A percentile compares a stretch with the other conserved stretches of the same genome.
These are phyloP conservation scores for Ochropacha duplaris DNA, from an alignment of 2,888 invertebrate species.

Conservation along the genomic window DNA sequence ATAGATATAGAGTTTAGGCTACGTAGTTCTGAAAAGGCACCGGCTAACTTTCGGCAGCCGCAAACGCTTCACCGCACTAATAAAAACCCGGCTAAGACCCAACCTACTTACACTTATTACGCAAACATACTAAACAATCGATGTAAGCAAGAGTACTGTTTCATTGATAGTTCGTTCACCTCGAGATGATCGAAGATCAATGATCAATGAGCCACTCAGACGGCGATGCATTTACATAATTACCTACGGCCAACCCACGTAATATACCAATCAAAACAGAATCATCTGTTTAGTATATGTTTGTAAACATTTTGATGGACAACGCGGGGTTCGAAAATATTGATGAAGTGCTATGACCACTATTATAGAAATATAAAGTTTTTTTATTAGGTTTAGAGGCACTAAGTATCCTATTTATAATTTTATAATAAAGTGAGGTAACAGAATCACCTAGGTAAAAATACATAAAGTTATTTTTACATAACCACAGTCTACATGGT, in stretches of 20 bases:
- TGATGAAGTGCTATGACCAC: background rate
- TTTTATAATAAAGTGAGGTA: too few relatives aligned
- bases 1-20: too few relatives aligned
- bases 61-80: background rate
- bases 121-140: background rate
- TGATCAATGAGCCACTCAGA: constrained; percentile 8
- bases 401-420: too few relatives aligned
- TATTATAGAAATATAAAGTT: too few relatives aligned
- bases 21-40: too few relatives aligned
- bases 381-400: too few relatives aligned
- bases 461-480: too few relatives aligned
- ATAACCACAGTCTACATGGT: too few relatives aligned
- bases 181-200: background rate
- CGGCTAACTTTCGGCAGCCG: too few relatives aligned
- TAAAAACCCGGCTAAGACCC: background rate
- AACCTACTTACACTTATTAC: background rate
- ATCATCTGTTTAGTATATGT: constrained; percentile 7
- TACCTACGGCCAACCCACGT: constrained; percentile 19
- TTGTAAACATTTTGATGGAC: constrained; percentile 10
- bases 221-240: constrained; percentile 25
- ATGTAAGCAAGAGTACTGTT: background rate
- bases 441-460: too few relatives aligned
- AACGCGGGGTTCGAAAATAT: background rate
- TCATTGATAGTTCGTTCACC: background rate
- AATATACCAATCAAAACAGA: constrained; percentile 14